Percentiles rank a stretch among this genome's conserved stretches.
Evolutionary conservation across 2,113 vertebrate genomes (phyloP).

Genomic region (Alouatta palliata): DNA sequence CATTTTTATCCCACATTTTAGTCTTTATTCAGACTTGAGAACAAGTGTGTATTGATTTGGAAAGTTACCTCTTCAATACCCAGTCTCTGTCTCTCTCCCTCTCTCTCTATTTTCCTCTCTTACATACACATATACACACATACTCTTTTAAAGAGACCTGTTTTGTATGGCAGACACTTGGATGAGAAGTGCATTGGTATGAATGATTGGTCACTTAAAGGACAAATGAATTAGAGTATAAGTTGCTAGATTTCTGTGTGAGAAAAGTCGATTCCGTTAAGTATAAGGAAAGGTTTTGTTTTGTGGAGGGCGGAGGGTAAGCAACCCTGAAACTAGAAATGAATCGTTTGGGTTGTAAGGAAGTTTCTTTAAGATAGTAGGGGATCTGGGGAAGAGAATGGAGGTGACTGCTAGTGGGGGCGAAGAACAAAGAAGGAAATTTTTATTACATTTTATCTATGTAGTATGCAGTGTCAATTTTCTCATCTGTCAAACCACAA

Average conservation of each 20-base stretch:
- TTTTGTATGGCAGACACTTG: neutral
- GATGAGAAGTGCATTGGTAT: neutral
- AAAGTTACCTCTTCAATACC: neutral
- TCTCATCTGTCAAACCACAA: neutral
- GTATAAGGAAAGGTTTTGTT: neutral
- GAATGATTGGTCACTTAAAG: neutral
- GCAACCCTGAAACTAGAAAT: neutral
- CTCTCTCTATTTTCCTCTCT: neutral
- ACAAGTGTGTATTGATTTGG: slow-evolving; percentile 52
- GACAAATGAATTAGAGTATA: neutral
- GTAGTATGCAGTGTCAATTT: neutral
- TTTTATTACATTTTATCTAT: neutral
- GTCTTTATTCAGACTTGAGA: slow-evolving; percentile 41
- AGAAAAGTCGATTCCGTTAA: neutral
- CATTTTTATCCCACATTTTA: slow-evolving; percentile 22
- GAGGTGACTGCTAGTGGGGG: neutral
- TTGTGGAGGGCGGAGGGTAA: neutral
- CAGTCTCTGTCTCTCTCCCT: neutral
- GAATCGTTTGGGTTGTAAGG: neutral
- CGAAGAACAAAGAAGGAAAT: neutral
- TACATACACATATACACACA: neutral
- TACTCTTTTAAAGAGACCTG: neutral
- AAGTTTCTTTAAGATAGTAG: neutral
- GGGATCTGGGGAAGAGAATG: neutral
- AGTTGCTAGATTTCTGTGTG: neutral